Evolutionary conservation across 2,113 vertebrate species (phyloP).

Genomic region (Rallus limicola): DNA sequence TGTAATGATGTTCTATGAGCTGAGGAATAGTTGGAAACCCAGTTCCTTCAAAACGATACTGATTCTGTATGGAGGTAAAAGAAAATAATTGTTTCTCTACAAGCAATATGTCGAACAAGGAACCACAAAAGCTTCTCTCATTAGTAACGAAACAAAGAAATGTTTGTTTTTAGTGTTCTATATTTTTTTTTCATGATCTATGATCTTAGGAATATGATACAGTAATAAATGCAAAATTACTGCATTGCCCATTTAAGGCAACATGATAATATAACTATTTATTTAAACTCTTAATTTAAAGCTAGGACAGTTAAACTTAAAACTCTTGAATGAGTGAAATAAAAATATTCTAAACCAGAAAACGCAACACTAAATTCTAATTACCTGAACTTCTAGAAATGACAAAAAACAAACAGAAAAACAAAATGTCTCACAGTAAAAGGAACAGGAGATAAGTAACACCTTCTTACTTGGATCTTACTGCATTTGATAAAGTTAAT

Average conservation of each 20-base stretch:
- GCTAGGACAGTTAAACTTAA: background rate
- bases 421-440: background rate
- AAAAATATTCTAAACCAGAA: background rate
- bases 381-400: background rate
- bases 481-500: background rate
- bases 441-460: background rate
- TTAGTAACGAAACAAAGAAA: background rate
- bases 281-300: background rate
- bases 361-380: background rate
- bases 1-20: slow-evolving; percentile 94
- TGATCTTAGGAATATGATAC: background rate
- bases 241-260: background rate
- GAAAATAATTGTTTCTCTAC: background rate
- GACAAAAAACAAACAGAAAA: background rate
- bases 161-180: background rate
- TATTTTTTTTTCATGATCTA: background rate
- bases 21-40: slow-evolving; percentile 96
- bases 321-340: background rate
- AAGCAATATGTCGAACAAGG: background rate
- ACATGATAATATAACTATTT: background rate
- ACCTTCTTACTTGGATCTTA: background rate
- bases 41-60: slow-evolving; percentile 95
- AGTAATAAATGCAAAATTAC: background rate
- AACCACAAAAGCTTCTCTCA: background rate
- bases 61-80: slow-evolving; percentile 77